Evolutionary conservation across 1,140 invertebrate species (phyloP).

Genomic region (Homalodisca vitripennis): DNA sequence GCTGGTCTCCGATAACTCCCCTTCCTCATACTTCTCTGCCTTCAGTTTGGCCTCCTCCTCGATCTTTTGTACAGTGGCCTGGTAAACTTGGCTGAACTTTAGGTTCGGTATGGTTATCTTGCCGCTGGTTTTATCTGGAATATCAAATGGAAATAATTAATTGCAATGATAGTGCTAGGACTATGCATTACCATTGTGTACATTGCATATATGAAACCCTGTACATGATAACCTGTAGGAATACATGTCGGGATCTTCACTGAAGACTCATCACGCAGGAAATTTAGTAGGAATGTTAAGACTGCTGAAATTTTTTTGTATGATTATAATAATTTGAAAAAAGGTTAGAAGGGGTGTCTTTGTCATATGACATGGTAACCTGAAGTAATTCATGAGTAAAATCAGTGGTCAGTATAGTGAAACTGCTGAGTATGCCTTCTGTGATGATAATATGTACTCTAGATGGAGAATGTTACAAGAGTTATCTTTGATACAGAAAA

Average conservation of each 20-base stretch:
- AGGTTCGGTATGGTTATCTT: constrained; percentile 63
- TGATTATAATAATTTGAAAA: too few species aligned
- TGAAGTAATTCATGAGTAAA: too few species aligned
- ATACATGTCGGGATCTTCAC: background rate
- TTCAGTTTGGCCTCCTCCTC: constrained; percentile 63
- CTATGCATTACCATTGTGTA: background rate
- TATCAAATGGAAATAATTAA: constrained; percentile 34
- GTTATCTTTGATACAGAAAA: too few species aligned
- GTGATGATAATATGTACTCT: too few species aligned
- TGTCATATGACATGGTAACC: too few species aligned
- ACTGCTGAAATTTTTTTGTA: too few species aligned
- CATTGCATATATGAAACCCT: constrained; percentile 26
- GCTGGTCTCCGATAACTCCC: constrained; percentile 59
- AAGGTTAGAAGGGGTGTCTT: too few species aligned
- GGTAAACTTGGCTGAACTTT: constrained; percentile 64
- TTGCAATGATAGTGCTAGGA: background rate
- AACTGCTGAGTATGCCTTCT: too few species aligned
- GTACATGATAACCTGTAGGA: constrained; percentile 20
- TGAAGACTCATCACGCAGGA: constrained; percentile 29
- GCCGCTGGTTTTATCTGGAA: constrained; percentile 47
- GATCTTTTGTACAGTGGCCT: constrained; percentile 62
- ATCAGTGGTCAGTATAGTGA: too few species aligned
- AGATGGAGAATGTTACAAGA: too few species aligned
- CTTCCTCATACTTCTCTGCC: constrained; percentile 61
- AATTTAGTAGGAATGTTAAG: constrained; percentile 32